Evolutionary conservation across 2,797 vertebrate species (phyloP).

Genomic region (Erethizon dorsatum): DNA sequence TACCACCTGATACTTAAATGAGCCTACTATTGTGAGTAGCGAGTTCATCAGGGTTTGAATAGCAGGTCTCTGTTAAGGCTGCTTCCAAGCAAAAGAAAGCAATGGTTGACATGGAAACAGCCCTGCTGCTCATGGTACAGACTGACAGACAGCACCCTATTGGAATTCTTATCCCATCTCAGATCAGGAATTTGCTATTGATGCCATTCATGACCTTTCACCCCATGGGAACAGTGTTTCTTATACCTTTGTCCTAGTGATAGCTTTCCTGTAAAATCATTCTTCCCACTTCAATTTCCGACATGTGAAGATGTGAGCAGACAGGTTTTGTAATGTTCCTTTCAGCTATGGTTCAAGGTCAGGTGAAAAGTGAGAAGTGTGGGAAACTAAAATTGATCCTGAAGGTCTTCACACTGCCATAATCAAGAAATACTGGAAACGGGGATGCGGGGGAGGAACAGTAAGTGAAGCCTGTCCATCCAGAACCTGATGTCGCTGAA

Average conservation of each 20-base stretch:
- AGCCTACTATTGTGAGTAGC: conserved; percentile 21
- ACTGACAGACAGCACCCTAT: background rate
- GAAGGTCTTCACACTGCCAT: background rate
- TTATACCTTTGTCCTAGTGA: background rate
- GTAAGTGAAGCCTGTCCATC: background rate
- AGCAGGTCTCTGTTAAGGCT: background rate
- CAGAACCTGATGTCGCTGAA: background rate
- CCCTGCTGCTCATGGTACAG: no score
- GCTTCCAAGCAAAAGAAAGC: background rate
- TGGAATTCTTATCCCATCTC: background rate
- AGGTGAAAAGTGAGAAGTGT: background rate
- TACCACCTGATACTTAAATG: conserved; percentile 74
- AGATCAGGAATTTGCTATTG: background rate
- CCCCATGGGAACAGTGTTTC: background rate
- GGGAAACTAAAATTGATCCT: background rate
- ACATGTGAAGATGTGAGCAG: background rate
- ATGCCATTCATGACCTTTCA: background rate
- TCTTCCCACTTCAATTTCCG: background rate
- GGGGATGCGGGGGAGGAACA: background rate
- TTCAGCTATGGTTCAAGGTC: background rate
- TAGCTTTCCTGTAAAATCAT: background rate
- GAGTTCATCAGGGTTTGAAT: conserved; percentile 37
- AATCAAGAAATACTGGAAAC: background rate
- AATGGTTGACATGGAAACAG: background rate
- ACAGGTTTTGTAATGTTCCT: background rate